Conservation (phyloP, 1,140 invertebrate species). For the Penaeus chinensis region DNA sequence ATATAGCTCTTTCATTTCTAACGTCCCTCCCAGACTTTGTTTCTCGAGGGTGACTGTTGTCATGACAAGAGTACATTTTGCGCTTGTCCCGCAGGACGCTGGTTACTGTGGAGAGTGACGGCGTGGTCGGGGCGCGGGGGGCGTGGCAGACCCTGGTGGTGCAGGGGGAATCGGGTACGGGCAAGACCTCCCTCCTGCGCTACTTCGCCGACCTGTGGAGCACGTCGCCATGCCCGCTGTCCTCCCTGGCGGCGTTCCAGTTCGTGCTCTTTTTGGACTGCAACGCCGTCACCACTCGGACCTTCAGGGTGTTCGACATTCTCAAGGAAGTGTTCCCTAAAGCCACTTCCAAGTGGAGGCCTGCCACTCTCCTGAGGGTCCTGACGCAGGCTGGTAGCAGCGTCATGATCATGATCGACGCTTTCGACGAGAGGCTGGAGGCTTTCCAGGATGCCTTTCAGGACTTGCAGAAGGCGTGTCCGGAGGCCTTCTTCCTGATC, state of each 20-base stretch:
- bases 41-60: too few relatives aligned
- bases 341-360: background rate
- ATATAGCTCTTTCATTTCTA: too few relatives aligned
- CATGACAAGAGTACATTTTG: too few relatives aligned
- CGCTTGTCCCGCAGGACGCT: too few relatives aligned
- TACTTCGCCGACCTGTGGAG: background rate
- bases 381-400: background rate
- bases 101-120: too few relatives aligned
- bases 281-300: background rate
- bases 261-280: constrained; percentile 16
- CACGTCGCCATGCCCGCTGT: background rate
- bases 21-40: too few relatives aligned
- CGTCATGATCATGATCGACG: constrained; percentile 30
- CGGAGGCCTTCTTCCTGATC: constrained; percentile 4
- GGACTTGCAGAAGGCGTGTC: background rate
- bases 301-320: background rate
- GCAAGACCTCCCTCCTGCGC: constrained; percentile 17
- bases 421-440: constrained; percentile 24
- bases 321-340: constrained; percentile 10
- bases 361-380: background rate
- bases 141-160: background rate
- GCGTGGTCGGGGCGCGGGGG: background rate
- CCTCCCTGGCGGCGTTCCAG: background rate
- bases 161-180: constrained; percentile 14
- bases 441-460: constrained; percentile 27